Percentiles rank a stretch among this genome's conserved stretches.
Evolutionary conservation across 2,113 vertebrate species (phyloP).

Genomic region (Neolamprologus sp.): DNA sequence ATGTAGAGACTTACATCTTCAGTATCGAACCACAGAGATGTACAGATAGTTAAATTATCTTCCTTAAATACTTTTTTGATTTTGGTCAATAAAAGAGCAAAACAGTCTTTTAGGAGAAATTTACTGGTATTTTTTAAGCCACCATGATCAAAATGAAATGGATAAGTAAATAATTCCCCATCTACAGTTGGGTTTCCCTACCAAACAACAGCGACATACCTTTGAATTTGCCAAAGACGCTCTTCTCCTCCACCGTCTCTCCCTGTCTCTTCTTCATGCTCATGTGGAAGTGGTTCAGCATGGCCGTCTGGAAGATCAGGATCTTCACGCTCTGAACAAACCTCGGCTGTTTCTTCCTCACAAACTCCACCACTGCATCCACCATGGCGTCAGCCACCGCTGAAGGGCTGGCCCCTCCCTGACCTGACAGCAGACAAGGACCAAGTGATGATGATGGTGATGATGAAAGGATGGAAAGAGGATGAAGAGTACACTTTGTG

Average conservation of each 20-base stretch:
- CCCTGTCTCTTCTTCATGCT: slow-evolving; percentile 73
- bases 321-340: slow-evolving; percentile 76
- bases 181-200: accelerated
- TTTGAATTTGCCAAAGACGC: background rate
- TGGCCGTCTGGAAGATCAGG: slow-evolving; percentile 77
- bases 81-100: background rate
- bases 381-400: slow-evolving; percentile 75
- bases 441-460: background rate
- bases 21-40: accelerated
- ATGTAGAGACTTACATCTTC: background rate
- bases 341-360: slow-evolving; percentile 43
- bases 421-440: slow-evolving; percentile 56
- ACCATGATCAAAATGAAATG: background rate
- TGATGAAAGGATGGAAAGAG: background rate
- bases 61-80: background rate
- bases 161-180: background rate
- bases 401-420: slow-evolving; percentile 60
- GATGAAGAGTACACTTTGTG: accelerated
- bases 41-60: background rate
- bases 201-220: slow-evolving; percentile 30
- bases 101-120: background rate
- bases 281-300: slow-evolving; percentile 71
- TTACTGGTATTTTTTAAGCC: background rate
- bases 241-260: background rate
- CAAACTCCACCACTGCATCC: slow-evolving; percentile 75